Percentiles rank a stretch among this genome's conserved stretches.
These are phyloP conservation scores for Otis tarda DNA, from an alignment of 2,113 vertebrate species.

Conservation along the genomic window DNA sequence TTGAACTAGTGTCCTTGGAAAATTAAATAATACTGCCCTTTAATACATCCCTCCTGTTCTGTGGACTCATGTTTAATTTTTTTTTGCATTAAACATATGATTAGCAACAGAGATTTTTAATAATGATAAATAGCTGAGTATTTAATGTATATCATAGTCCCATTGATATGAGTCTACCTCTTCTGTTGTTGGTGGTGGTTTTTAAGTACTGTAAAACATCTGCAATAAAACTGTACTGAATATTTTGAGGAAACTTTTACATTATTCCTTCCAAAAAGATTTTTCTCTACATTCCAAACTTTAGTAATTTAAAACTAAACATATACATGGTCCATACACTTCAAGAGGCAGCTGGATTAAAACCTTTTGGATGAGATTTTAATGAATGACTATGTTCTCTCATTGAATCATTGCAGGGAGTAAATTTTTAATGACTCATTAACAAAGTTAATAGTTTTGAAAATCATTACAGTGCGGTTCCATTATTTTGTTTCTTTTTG, in stretches of 20 bases:
- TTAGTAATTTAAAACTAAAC: background rate
- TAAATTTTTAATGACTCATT: slow-evolving; percentile 70
- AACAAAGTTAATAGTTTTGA: slow-evolving; percentile 62
- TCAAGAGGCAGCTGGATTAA: slow-evolving; percentile 8
- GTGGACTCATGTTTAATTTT: background rate
- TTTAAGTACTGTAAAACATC: background rate
- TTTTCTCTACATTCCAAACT: background rate
- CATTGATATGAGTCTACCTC: background rate
- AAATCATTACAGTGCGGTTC: slow-evolving; percentile 32
- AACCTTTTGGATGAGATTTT: slow-evolving; percentile 37
- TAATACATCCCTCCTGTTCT: background rate
- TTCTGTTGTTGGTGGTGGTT: background rate
- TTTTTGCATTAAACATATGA: background rate
- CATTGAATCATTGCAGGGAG: slow-evolving; percentile 4
- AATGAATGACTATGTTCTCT: slow-evolving; percentile 36
- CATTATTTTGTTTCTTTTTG: slow-evolving; percentile 62
- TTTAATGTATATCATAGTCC: background rate
- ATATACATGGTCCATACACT: background rate
- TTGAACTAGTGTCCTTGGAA: background rate
- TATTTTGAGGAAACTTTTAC: background rate
- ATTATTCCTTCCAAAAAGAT: background rate
- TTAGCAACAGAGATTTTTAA: background rate
- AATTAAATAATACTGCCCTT: background rate
- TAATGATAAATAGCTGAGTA: background rate
- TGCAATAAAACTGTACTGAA: background rate